Evolutionary conservation across 2,888 invertebrate species (phyloP).

Genomic region (Sphaerophoria taeniata): DNA sequence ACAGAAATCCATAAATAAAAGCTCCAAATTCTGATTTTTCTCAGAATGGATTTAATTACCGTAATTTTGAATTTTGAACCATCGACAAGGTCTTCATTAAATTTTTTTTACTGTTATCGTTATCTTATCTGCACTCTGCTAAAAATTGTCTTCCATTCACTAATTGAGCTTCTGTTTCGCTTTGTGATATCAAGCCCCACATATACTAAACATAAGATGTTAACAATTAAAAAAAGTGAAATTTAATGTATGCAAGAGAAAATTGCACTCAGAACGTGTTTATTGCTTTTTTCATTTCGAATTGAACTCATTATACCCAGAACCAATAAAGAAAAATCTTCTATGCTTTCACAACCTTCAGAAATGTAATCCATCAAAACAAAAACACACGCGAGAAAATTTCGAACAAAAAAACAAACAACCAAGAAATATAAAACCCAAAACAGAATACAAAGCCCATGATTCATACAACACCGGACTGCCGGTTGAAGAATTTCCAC

Average conservation of each 20-base stretch:
- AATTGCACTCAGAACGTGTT: conserved; percentile 22
- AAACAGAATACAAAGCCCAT: conserved; percentile 14
- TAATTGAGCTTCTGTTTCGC: too few relatives aligned
- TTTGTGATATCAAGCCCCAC: too few relatives aligned
- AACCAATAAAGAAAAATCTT: conserved; percentile 40
- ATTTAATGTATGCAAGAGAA: neutral
- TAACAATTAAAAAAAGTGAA: neutral
- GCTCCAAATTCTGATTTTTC: too few relatives aligned
- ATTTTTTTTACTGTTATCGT: too few relatives aligned
- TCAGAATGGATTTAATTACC: too few relatives aligned
- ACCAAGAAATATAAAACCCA: conserved; percentile 1
- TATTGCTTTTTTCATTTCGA: neutral
- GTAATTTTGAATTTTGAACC: too few relatives aligned
- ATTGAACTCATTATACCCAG: conserved; percentile 32
- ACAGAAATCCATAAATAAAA: too few relatives aligned
- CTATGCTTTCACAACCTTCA: conserved; percentile 45
- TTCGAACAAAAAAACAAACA: neutral
- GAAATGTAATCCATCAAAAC: conserved; percentile 31
- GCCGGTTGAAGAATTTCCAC: conserved; percentile 33
- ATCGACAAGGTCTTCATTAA: too few relatives aligned
- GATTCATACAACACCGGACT: neutral
- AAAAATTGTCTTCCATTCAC: too few relatives aligned
- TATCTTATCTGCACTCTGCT: too few relatives aligned
- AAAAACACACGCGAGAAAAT: conserved; percentile 19
- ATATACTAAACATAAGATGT: too few relatives aligned